A percentile compares a stretch with the other conserved stretches of the same genome.
phyloP scores from a whole-genome alignment of 2,888 invertebrate species.

The Catocala nupta region DNA sequence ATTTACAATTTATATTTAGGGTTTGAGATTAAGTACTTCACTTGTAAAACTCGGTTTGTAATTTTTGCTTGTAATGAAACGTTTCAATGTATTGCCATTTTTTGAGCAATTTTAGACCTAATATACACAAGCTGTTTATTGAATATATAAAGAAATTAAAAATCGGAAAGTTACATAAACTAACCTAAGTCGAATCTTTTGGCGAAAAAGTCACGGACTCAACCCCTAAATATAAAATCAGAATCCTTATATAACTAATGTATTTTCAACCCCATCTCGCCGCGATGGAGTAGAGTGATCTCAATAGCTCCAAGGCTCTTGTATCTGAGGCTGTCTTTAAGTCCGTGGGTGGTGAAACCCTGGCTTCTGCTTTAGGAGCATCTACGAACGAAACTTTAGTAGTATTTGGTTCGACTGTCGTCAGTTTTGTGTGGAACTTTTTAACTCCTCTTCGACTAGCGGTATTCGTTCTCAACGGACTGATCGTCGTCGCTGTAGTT shows the following conservation, averaged over 20 bases:
- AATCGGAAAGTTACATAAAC: conserved; percentile 16
- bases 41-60: conserved; percentile 22
- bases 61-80: not conserved
- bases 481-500: conserved; percentile 67
- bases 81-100: not conserved
- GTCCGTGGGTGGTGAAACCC: conserved; percentile 68
- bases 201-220: conserved; percentile 31
- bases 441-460: conserved; percentile 73
- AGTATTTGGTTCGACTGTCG: conserved; percentile 61
- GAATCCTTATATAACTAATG: conserved; percentile 51
- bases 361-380: conserved; percentile 76
- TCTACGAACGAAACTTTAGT: conserved; percentile 66
- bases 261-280: conserved; percentile 91
- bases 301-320: conserved; percentile 93
- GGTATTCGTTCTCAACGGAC: conserved; percentile 63
- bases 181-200: conserved; percentile 15
- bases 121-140: not conserved
- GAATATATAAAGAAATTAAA: conserved; percentile 20
- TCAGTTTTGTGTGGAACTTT: conserved; percentile 69
- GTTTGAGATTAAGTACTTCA: conserved; percentile 38
- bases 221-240: conserved; percentile 68
- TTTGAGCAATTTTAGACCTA: not conserved
- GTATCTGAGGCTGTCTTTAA: conserved; percentile 89
- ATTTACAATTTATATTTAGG: conserved; percentile 66
- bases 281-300: conserved; percentile 94